Evolutionary conservation across 2,888 invertebrate genomes (phyloP).

Genomic region (Tachina fera): DNA sequence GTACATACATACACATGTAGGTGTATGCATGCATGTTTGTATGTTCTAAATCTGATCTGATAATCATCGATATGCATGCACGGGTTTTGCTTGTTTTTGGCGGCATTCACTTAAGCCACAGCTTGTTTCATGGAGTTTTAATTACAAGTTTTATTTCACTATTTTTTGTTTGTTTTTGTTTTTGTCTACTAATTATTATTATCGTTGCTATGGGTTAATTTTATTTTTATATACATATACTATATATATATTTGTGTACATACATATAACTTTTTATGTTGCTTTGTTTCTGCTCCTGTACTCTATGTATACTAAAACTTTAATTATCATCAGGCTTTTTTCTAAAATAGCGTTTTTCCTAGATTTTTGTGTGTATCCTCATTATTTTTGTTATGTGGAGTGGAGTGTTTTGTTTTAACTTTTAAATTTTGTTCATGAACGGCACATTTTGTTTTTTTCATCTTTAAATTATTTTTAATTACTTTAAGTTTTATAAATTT

Average conservation of each 20-base stretch:
- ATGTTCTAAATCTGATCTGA: conserved; percentile 24
- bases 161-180: background rate
- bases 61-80: conserved; percentile 11
- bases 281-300: conserved; percentile 25
- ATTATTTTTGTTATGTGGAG: conserved; percentile 49
- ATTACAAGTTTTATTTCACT: background rate
- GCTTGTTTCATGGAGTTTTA: conserved; percentile 2
- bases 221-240: conserved; percentile 19
- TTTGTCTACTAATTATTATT: conserved; percentile 28
- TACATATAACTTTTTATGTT: conserved; percentile 30
- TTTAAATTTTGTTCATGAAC: conserved; percentile 67
- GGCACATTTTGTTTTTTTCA: conserved; percentile 68
- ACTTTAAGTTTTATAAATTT: conserved; percentile 61
- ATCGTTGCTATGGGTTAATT: conserved; percentile 41
- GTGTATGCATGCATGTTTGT: background rate
- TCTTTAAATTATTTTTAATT: conserved; percentile 56
- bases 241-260: conserved; percentile 20
- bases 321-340: conserved; percentile 20
- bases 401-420: conserved; percentile 41
- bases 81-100: background rate
- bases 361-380: conserved; percentile 35
- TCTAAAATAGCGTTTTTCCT: conserved; percentile 20
- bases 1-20: background rate
- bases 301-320: conserved; percentile 12
- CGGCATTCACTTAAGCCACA: conserved; percentile 17